Evolutionary conservation across 92 coral and sea anemone species (phyloP).

Genomic region (Epizoanthus scotinus): DNA sequence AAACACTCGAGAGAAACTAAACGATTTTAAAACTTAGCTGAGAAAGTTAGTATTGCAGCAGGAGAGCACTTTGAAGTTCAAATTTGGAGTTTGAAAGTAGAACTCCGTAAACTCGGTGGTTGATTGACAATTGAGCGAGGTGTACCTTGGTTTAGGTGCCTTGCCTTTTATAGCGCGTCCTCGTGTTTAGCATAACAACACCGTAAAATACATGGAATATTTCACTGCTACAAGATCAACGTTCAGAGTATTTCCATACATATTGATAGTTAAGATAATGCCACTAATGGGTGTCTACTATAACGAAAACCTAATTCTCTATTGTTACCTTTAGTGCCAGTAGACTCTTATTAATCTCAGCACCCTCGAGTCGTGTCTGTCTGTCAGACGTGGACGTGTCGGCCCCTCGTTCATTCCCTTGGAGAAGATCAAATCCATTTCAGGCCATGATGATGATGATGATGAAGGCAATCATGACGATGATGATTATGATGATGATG

Average conservation of each 20-base stretch:
- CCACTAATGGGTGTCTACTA: not conserved
- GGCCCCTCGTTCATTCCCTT: conserved; percentile 96
- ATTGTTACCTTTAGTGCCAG: conserved; percentile 84
- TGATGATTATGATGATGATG: not conserved
- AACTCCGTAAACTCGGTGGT: too few relatives aligned
- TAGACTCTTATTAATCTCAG: conserved; percentile 96
- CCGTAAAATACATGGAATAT: too few relatives aligned
- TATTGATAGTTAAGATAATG: not conserved
- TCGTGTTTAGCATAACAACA: too few relatives aligned
- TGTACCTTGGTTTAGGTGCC: too few relatives aligned
- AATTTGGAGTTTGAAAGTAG: too few relatives aligned
- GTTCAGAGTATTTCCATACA: not conserved
- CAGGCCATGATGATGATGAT: not conserved
- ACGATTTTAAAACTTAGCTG: too few relatives aligned
- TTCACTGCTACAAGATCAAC: not conserved
- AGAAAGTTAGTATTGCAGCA: too few relatives aligned
- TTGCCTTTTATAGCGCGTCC: too few relatives aligned
- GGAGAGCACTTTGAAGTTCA: too few relatives aligned
- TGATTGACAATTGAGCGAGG: too few relatives aligned
- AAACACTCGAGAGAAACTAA: too few relatives aligned
- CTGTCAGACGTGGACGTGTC: conserved; percentile 96
- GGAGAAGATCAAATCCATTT: not conserved
- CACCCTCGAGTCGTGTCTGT: conserved; percentile 95
- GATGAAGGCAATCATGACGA: not conserved
- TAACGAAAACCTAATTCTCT: not conserved